Base-by-base conservation (phyloP, 1,140 invertebrate species). In the Hypsibius dujardini region DNA sequence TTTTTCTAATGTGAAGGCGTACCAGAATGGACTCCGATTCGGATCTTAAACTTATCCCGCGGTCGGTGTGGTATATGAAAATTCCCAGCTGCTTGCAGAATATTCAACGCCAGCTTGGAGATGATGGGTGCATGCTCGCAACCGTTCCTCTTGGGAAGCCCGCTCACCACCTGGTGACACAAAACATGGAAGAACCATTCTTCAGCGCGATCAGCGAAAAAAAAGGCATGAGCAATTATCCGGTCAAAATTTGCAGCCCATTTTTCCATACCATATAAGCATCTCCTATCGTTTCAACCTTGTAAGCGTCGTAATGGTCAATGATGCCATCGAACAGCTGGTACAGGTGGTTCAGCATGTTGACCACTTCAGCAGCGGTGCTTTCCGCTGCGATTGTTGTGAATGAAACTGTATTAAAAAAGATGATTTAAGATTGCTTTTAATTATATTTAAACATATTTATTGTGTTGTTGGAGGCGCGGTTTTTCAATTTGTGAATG, bases 11-110 rank as follows among this genome's bases (percentile, higher is more conserved):
- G 50, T 7, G 7, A 56, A 7, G 7, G n/a, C 75, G 75, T 75
- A 90, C 90, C 90, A 70, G 90, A 89, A 81, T 98, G 95, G 74
- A 98, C 85, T 62, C 95, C 95, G 75, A 98, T 98, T 72, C 95
- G 82, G 1, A 98, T 83, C 77, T 91, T 90, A 1, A 98, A 83
- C 76, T 92, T 87, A 72, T 90, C 87, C 47, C 86, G 82, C 0
- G 91, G 91, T 71, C 88, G 82, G 80, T 98, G 94, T 42, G 88
- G 84, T 75, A 98, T 97, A 62, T 85, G 85, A 80, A 98, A 98
- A 69, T 85, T 87, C 76, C 87, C 84, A 1, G 98, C 90, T 28
- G 88, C 87, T 71, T 89, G 84, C 70, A 95, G 81, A 2, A 98
- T 80, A 0, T 88, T 87, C 56, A 98, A 81, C 0, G 94, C 87